Percentiles rank a stretch among this genome's conserved stretches.
Conservation (phyloP, 1,140 invertebrate species). For the Drosophila littoralis region DNA sequence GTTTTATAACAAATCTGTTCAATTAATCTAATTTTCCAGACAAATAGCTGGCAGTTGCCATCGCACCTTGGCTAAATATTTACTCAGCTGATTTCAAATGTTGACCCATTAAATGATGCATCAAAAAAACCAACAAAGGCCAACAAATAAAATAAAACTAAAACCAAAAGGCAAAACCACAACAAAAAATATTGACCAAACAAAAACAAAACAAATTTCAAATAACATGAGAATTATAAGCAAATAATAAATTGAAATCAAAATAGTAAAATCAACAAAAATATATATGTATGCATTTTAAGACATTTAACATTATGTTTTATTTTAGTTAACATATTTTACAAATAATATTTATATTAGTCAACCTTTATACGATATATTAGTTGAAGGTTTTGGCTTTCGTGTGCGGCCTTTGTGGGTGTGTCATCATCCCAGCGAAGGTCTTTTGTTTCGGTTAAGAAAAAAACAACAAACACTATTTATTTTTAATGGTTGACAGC, state of each 20-base stretch:
- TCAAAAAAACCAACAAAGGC: slow-evolving; percentile 32
- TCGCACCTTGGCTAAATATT: slow-evolving; percentile 9
- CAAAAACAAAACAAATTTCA: slow-evolving; percentile 33
- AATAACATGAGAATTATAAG: slow-evolving; percentile 52
- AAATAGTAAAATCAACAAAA: slow-evolving; percentile 9
- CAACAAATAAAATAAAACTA: slow-evolving; percentile 1
- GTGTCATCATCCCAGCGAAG: slow-evolving; percentile 30
- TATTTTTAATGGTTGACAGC: slow-evolving; percentile 17
- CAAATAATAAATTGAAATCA: slow-evolving; percentile 61
- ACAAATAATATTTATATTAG: slow-evolving; percentile 40
- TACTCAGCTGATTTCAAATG: slow-evolving; percentile 32
- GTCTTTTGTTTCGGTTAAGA: slow-evolving; percentile 3
- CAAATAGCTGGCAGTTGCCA: slow-evolving; percentile 39
- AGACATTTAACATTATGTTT: slow-evolving; percentile 29
- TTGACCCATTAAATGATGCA: slow-evolving; percentile 65
- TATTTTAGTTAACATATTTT: slow-evolving; percentile 40
- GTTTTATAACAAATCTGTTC: slow-evolving; percentile 44
- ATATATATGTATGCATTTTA: slow-evolving; percentile 18
- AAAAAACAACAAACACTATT: slow-evolving; percentile 5
- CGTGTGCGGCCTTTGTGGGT: slow-evolving; percentile 27
- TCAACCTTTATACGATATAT: slow-evolving; percentile 40
- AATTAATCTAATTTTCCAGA: slow-evolving; percentile 52
- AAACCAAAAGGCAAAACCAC: slow-evolving; percentile 20
- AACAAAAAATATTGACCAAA: slow-evolving; percentile 28
- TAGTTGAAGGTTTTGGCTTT: slow-evolving; percentile 66